These are phyloP conservation scores for Carpatolechia fugitivella DNA, from an alignment of 2,888 invertebrate species.

Conservation along the genomic window DNA sequence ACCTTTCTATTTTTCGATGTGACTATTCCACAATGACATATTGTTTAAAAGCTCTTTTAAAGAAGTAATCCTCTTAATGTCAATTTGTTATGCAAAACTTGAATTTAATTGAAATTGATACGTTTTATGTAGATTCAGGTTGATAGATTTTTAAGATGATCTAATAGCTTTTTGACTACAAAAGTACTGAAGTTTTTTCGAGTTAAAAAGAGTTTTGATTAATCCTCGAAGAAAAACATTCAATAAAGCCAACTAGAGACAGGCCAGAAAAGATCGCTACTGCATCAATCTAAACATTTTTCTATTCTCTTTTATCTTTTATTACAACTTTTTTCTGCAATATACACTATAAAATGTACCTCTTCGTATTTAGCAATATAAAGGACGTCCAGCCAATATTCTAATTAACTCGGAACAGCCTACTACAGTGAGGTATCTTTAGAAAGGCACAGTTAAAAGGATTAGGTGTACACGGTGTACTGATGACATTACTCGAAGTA, in stretches of 20 bases:
- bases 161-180: neutral
- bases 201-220: neutral
- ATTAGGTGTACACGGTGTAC: slow-evolving; percentile 37
- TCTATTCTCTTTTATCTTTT: too few species aligned
- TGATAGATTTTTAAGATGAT: neutral
- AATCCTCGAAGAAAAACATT: too few species aligned
- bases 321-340: too few species aligned
- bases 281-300: too few species aligned
- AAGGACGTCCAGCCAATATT: neutral
- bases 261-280: too few species aligned
- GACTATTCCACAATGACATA: neutral
- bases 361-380: neutral
- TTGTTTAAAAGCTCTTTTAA: slow-evolving; percentile 2
- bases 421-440: neutral
- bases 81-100: neutral
- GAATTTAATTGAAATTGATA: neutral
- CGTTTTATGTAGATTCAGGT: slow-evolving; percentile 2
- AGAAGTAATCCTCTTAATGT: neutral
- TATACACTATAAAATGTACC: too few species aligned
- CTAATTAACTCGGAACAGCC: neutral
- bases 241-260: too few species aligned
- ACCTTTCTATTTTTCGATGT: neutral
- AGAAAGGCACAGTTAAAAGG: slow-evolving; percentile 36
- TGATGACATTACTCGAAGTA: slow-evolving; percentile 56
- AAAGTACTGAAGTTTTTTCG: neutral